Percentiles rank a stretch among this genome's conserved stretches.
Evolutionary conservation across 2,113 vertebrate genomes (phyloP).

Genomic region (Corythoichthys haematopterus): DNA sequence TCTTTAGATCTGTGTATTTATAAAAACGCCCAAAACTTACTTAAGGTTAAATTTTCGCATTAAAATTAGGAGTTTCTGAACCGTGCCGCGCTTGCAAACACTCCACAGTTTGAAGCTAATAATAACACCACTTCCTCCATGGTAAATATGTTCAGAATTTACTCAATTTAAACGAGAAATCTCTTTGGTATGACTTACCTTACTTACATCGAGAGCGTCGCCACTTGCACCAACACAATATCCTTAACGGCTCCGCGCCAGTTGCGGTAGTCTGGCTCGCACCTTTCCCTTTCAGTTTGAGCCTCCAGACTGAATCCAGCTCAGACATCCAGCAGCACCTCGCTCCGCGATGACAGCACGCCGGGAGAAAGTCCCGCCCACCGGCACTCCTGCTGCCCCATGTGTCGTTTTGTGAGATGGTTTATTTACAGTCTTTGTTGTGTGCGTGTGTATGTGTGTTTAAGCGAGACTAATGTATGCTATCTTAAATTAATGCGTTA

Average conservation of each 20-base stretch:
- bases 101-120: slow-evolving; percentile 27
- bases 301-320: slow-evolving; percentile 55
- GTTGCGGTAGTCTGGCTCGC: slow-evolving; percentile 14
- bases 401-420: background rate
- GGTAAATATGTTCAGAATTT: background rate
- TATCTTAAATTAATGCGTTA: background rate
- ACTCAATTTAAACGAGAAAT: background rate
- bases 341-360: slow-evolving; percentile 50
- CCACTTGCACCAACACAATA: slow-evolving; percentile 24
- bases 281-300: slow-evolving; percentile 44
- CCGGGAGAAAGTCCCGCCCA: slow-evolving; percentile 50
- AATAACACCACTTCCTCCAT: slow-evolving; percentile 18
- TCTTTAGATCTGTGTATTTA: background rate
- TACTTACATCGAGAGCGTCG: slow-evolving; percentile 11
- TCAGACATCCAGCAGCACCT: slow-evolving; percentile 52
- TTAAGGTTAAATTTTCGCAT: slow-evolving; percentile 31
- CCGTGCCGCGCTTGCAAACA: background rate
- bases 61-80: slow-evolving; percentile 2
- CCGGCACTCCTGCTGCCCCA: background rate
- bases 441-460: background rate
- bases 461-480: background rate
- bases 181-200: slow-evolving; percentile 30
- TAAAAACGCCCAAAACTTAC: slow-evolving; percentile 25
- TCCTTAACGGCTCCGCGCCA: slow-evolving; percentile 35
- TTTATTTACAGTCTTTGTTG: background rate